These are phyloP conservation scores for Microcebus tavaratra DNA, from an alignment of 2,113 vertebrate species.

Conservation along the genomic window DNA sequence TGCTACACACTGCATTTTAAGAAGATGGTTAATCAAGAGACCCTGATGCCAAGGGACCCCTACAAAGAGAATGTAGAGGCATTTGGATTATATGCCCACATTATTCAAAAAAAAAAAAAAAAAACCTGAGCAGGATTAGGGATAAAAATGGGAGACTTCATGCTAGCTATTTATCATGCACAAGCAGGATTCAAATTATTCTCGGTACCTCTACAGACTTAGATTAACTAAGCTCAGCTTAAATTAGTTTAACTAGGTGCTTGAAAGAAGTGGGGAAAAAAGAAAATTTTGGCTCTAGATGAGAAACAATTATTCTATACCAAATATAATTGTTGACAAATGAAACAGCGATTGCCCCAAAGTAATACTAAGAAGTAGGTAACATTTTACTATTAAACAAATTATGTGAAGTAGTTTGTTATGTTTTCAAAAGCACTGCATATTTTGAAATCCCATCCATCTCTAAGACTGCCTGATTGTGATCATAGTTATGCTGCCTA, in stretches of 20 bases:
- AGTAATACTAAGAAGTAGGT: background rate
- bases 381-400: background rate
- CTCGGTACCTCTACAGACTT: background rate
- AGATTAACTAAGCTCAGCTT: background rate
- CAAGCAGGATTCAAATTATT: background rate
- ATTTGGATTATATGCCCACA: background rate
- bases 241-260: background rate
- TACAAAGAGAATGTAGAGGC: background rate
- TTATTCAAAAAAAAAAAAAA: background rate
- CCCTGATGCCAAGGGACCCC: background rate
- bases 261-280: background rate
- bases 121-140: background rate
- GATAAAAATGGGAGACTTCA: background rate
- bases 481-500: background rate
- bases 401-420: background rate
- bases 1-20: background rate
- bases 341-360: background rate
- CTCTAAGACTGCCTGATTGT: background rate
- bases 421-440: background rate
- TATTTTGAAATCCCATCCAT: background rate
- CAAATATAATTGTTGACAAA: background rate
- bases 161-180: background rate
- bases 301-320: background rate
- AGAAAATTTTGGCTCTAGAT: background rate
- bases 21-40: slow-evolving; percentile 19